A percentile compares a stretch with the other conserved stretches of the same genome.
These are phyloP conservation scores for Agonopterix alstromeriana DNA, from an alignment of 2,888 invertebrate genomes.

Conservation along the genomic window DNA sequence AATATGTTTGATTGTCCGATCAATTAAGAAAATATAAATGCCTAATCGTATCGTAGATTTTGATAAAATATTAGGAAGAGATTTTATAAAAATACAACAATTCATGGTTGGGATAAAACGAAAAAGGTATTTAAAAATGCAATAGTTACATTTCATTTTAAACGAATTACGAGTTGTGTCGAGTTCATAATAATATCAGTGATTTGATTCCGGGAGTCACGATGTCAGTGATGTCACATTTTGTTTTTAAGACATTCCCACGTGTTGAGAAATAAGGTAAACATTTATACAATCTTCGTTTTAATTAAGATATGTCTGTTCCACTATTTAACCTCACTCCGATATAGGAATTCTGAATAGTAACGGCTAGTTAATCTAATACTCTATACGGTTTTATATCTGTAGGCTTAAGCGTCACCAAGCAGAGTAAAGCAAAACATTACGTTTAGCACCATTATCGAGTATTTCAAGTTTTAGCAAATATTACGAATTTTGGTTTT, in stretches of 20 bases:
- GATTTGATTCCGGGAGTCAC: background rate
- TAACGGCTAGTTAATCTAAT: background rate
- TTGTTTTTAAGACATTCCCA: background rate
- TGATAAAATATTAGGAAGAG: background rate
- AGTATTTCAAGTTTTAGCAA: background rate
- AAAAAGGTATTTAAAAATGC: slow-evolving; percentile 9
- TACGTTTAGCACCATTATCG: slow-evolving; percentile 3
- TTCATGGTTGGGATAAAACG: slow-evolving; percentile 2
- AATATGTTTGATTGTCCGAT: too few relatives aligned
- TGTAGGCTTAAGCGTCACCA: background rate
- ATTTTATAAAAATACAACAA: background rate
- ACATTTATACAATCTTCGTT: slow-evolving; percentile 19
- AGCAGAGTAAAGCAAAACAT: slow-evolving; percentile 5
- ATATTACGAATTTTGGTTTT: background rate
- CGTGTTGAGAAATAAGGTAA: slow-evolving; percentile 14
- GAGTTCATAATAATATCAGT: too few relatives aligned
- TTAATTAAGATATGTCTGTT: slow-evolving; percentile 24
- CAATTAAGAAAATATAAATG: slow-evolving; percentile 1
- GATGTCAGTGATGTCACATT: background rate
- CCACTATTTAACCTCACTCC: slow-evolving; percentile 17
- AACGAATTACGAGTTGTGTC: background rate
- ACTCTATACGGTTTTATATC: background rate
- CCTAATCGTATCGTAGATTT: background rate
- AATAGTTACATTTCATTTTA: slow-evolving; percentile 11
- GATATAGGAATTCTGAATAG: slow-evolving; percentile 14